Evolutionary conservation across 2,113 vertebrate species (phyloP).

Genomic region (Struthio camelus): DNA sequence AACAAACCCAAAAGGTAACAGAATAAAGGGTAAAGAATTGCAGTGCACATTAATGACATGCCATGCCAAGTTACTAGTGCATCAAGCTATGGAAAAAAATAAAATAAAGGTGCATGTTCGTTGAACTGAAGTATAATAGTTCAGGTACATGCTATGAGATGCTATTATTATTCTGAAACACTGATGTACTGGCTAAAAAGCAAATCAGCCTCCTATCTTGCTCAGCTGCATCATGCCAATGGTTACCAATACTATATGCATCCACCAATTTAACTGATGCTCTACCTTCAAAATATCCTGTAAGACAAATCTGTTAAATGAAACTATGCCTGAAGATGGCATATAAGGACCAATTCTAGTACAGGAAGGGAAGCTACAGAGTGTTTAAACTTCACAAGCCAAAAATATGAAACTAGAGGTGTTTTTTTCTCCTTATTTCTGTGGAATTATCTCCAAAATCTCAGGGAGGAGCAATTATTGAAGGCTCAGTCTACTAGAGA

Average conservation of each 20-base stretch:
- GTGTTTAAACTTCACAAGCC: background rate
- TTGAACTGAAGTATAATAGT: background rate
- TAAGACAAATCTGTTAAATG: background rate
- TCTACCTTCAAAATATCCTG: background rate
- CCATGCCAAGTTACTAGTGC: slow-evolving; percentile 41
- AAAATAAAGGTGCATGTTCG: background rate
- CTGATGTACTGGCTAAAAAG: background rate
- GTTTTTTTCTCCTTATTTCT: background rate
- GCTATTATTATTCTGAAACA: background rate
- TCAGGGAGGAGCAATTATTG: background rate
- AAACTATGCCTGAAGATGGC: background rate
- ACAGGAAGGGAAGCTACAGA: background rate
- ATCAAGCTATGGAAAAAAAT: slow-evolving; percentile 28
- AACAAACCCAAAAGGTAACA: background rate
- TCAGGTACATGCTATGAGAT: background rate
- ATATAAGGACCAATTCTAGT: background rate
- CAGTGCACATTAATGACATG: slow-evolving; percentile 29
- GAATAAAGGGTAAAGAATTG: slow-evolving; percentile 1
- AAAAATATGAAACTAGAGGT: background rate
- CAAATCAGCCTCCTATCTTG: background rate
- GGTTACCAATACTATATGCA: background rate
- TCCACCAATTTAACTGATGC: background rate
- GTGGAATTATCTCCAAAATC: background rate
- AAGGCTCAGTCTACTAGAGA: background rate
- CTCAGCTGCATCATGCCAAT: background rate